These are phyloP conservation scores for Hydropsyche tenuis DNA, from an alignment of 1,140 invertebrate species.

Conservation along the genomic window DNA sequence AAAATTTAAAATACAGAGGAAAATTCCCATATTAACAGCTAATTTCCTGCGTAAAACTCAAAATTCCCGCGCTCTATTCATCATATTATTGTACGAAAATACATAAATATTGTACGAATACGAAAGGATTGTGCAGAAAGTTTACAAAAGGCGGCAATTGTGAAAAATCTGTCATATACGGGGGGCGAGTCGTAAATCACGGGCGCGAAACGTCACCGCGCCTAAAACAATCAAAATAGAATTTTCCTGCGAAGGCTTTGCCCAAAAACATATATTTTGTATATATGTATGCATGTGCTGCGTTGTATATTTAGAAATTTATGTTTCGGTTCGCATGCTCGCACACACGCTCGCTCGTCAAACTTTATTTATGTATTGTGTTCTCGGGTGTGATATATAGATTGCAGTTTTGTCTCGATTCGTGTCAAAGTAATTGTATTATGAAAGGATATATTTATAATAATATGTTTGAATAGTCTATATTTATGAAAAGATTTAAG, in stretches of 20 bases:
- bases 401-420: too few species aligned
- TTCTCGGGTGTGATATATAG: too few species aligned
- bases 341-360: not conserved
- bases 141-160: slow-evolving; percentile 31
- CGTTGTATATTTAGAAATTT: not conserved
- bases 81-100: too few species aligned
- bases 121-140: slow-evolving; percentile 27
- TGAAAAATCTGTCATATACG: slow-evolving; percentile 34
- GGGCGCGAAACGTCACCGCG: slow-evolving; percentile 4
- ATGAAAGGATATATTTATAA: too few species aligned
- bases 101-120: too few species aligned
- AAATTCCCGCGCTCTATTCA: too few species aligned
- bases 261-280: not conserved
- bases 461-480: too few species aligned
- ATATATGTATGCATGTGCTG: slow-evolving; percentile 1
- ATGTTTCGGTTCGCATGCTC: not conserved
- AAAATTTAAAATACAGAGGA: too few species aligned
- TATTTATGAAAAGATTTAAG: too few species aligned
- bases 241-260: slow-evolving; percentile 2
- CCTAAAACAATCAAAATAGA: slow-evolving; percentile 37
- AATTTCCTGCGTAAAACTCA: too few species aligned
- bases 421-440: too few species aligned
- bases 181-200: slow-evolving; percentile 28
- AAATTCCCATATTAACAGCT: too few species aligned
- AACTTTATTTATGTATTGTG: slow-evolving; percentile 5